Conservation (phyloP, 1,140 invertebrate species). For the Glossosoma conforme region DNA sequence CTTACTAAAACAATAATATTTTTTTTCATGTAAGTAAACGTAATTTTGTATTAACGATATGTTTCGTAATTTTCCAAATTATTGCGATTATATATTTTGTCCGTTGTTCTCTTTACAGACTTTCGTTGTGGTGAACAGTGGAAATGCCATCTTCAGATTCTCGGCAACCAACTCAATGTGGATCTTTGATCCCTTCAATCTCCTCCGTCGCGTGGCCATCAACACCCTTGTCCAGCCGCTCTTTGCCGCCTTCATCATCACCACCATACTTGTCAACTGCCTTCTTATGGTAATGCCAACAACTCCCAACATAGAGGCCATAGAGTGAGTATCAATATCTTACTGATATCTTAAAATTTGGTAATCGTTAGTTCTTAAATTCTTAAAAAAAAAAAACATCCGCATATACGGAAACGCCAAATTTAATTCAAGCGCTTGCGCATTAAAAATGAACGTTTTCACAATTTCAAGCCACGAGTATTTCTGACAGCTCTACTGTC, state of each 20-base stretch:
- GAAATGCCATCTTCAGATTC: conserved; percentile 98
- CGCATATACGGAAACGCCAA: no score
- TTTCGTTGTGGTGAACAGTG: conserved; percentile 96
- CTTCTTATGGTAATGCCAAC: conserved; percentile 97
- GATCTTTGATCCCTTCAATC: conserved; percentile 95
- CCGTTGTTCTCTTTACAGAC: conserved; percentile 73
- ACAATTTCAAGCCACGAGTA: no score
- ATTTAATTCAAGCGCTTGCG: no score
- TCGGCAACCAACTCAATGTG: conserved; percentile 93
- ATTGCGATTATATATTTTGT: conserved; percentile 19
- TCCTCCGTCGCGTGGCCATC: conserved; percentile 93
- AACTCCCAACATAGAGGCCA: conserved; percentile 87
- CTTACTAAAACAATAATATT: no score
- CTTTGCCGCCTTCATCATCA: conserved; percentile 97
- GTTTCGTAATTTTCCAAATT: no score
- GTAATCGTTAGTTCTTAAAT: no score
- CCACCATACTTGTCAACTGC: conserved; percentile 96
- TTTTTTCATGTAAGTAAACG: no score
- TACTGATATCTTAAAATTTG: no score
- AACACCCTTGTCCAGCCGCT: conserved; percentile 96
- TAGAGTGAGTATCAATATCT: conserved; percentile 84
- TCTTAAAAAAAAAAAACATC: no score
- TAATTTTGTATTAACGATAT: no score
- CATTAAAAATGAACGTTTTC: no score
- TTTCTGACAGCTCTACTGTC: no score